These are phyloP conservation scores for Collichthys lucidus DNA, from an alignment of 2,113 vertebrate species.

Conservation along the genomic window DNA sequence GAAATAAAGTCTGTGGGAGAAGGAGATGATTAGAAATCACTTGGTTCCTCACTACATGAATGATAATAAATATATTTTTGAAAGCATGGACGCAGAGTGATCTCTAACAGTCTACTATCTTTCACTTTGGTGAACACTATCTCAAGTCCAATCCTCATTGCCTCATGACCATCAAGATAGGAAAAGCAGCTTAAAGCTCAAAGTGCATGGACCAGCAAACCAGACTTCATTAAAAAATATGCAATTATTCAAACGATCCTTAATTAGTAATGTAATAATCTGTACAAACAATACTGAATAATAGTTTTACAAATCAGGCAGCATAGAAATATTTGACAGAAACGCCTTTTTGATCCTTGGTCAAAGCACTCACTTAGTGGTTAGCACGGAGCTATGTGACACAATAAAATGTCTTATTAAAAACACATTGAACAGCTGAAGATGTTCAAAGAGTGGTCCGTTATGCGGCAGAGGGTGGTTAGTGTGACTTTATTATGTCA, in stretches of 20 bases:
- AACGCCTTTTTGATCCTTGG: not conserved
- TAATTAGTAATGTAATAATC: no score
- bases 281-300: not conserved
- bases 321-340: not conserved
- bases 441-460: not conserved
- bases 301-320: not conserved
- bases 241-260: not conserved
- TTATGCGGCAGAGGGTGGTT: not conserved
- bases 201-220: conserved; percentile 36
- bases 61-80: no score
- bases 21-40: not conserved
- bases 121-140: not conserved
- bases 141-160: not conserved
- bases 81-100: no score
- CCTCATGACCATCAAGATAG: conserved; percentile 38
- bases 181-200: conserved; percentile 25
- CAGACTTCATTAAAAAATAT: not conserved
- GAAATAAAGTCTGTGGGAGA: conserved; percentile 24
- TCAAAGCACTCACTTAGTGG: not conserved
- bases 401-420: no score
- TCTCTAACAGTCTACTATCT: not conserved
- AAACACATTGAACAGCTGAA: no score
- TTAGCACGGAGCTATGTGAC: not conserved
- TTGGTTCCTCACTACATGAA: not conserved
- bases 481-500: not conserved